phyloP scores from a whole-genome alignment of 2,888 invertebrate genomes.

The Oscheius onirici region DNA sequence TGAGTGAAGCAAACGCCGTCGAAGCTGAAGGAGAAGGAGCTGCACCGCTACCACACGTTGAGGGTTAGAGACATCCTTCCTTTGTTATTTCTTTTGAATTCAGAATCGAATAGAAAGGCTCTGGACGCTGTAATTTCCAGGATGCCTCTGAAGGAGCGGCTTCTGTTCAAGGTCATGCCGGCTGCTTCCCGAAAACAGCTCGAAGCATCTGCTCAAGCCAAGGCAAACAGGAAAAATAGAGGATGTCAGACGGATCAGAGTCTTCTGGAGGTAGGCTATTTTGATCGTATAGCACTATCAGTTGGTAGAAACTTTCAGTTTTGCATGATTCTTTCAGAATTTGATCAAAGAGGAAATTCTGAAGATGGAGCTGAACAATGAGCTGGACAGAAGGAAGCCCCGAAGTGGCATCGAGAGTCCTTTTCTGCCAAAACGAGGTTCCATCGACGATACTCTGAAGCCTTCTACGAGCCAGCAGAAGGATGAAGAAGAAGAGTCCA shows the following conservation, averaged over 20 bases:
- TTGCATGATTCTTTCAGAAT: constrained; percentile 37
- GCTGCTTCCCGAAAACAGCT: constrained; percentile 54
- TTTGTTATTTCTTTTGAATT: too few species aligned
- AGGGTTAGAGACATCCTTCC: background rate
- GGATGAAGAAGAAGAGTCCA: background rate
- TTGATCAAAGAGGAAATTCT: constrained; percentile 54
- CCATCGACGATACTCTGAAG: background rate
- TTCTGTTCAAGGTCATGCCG: constrained; percentile 66
- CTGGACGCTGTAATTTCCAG: constrained; percentile 59
- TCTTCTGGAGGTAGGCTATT: constrained; percentile 45
- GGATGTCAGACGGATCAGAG: constrained; percentile 50
- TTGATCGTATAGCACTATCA: background rate
- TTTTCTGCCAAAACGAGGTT: background rate
- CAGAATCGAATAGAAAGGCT: constrained; percentile 33
- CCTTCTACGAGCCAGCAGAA: background rate
- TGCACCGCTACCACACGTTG: background rate
- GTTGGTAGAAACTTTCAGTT: background rate
- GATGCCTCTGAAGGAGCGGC: constrained; percentile 63
- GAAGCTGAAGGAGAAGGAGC: background rate
- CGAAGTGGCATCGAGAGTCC: constrained; percentile 9
- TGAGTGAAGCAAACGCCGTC: constrained; percentile 7
- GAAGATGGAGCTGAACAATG: constrained; percentile 55
- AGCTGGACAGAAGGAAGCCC: constrained; percentile 45
- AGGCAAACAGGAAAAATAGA: constrained; percentile 43
- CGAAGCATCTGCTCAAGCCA: constrained; percentile 44